Evolutionary conservation across 2,797 vertebrate species (phyloP).

Genomic region (Adrianichthys oophorus): DNA sequence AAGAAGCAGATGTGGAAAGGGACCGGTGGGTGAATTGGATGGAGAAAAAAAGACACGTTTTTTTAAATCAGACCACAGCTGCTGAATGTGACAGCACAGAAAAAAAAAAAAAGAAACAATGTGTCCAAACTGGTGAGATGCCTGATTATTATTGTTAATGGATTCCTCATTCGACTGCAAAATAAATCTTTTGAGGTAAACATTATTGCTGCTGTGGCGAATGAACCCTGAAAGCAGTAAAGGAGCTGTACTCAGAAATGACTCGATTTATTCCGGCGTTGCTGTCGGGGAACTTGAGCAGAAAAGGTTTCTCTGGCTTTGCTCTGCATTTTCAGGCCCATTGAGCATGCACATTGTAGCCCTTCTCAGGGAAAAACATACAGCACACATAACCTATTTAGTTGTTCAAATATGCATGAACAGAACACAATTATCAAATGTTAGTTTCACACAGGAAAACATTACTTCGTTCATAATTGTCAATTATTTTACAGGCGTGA

Average conservation of each 20-base stretch:
- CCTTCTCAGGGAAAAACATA: neutral
- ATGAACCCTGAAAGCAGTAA: neutral
- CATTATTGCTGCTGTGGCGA: neutral
- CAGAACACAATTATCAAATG: neutral
- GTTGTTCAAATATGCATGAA: neutral
- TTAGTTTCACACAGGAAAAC: neutral
- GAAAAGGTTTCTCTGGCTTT: conserved; percentile 11
- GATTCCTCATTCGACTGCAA: neutral
- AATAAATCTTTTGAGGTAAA: neutral
- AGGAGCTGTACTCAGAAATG: neutral
- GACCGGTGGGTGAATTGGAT: neutral
- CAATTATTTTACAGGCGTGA: neutral
- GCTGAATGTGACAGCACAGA: neutral
- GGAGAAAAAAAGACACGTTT: neutral
- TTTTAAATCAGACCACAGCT: conserved; percentile 1
- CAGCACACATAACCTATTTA: neutral
- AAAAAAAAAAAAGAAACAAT: neutral
- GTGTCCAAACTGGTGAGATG: neutral
- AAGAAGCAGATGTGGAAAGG: neutral
- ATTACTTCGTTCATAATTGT: neutral
- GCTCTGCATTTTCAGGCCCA: neutral
- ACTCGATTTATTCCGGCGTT: neutral
- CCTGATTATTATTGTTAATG: neutral
- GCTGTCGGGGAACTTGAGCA: conserved; percentile 1
- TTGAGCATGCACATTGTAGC: conserved; percentile 13